phyloP scores from a whole-genome alignment of 2,113 vertebrate species.

The Oxyruncus cristatus region DNA sequence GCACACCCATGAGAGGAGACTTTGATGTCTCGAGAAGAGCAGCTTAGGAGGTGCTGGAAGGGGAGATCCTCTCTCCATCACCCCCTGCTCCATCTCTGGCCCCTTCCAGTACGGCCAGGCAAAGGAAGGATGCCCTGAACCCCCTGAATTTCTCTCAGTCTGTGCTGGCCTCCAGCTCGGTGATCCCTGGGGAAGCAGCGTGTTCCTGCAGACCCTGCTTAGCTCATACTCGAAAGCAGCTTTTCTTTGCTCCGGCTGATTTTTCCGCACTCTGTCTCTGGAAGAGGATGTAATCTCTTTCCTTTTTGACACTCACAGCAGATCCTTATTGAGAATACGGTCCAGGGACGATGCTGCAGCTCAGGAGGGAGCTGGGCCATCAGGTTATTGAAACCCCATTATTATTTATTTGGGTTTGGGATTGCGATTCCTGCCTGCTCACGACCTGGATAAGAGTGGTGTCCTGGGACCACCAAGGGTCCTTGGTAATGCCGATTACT shows the following conservation, averaged over 20 bases:
- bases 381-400: background rate
- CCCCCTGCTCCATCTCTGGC: background rate
- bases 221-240: background rate
- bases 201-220: background rate
- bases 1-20: rapidly evolving
- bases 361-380: background rate
- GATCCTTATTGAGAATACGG: background rate
- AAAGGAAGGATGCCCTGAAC: background rate
- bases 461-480: background rate
- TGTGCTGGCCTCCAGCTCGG: background rate
- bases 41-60: background rate
- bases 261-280: background rate
- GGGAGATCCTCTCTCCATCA: background rate
- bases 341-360: background rate
- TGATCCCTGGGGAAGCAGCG: rapidly evolving
- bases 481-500: background rate
- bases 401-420: background rate
- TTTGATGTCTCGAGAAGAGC: background rate
- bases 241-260: background rate
- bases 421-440: background rate
- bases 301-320: background rate
- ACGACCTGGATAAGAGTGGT: rapidly evolving
- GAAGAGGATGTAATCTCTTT: background rate
- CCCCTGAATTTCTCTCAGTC: background rate
- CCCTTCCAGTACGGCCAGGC: background rate